These are phyloP conservation scores for Centropyge bicolor DNA, from an alignment of 2,797 vertebrate genomes.

Conservation along the genomic window DNA sequence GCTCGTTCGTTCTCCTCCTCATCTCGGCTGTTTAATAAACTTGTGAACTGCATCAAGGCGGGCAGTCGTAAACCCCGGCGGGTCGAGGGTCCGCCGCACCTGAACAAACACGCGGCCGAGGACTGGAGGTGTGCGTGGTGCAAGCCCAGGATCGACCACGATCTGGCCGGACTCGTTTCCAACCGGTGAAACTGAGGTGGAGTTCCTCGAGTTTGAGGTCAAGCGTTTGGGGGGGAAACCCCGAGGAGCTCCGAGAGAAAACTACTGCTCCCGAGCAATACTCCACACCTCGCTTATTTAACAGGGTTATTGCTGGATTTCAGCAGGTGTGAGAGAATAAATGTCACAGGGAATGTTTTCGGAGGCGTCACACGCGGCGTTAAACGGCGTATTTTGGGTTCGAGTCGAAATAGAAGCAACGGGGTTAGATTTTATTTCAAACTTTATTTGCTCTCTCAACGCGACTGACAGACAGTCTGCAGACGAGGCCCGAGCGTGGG, in stretches of 20 bases:
- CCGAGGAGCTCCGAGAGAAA: conserved; percentile 17
- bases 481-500: conserved; percentile 8
- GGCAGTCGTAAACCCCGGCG: conserved; percentile 83
- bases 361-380: conserved; percentile 38
- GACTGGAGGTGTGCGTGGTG: conserved; percentile 53
- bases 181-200: conserved; percentile 44
- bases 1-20: conserved; percentile 78
- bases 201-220: conserved; percentile 47
- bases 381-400: conserved; percentile 42
- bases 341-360: conserved; percentile 52
- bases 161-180: conserved; percentile 30
- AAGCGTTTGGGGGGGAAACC: conserved; percentile 30
- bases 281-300: conserved; percentile 67
- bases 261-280: conserved; percentile 38
- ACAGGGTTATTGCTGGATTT: conserved; percentile 58
- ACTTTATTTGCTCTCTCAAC: conserved; percentile 51
- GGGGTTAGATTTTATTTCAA: conserved; percentile 42
- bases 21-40: conserved; percentile 87
- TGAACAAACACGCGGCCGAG: conserved; percentile 91
- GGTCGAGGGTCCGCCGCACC: conserved; percentile 85
- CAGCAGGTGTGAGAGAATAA: conserved; percentile 68
- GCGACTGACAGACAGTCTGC: conserved; percentile 38
- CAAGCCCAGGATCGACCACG: conserved; percentile 3
- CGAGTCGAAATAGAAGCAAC: conserved; percentile 43
- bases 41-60: conserved; percentile 87